These are phyloP conservation scores for Rhaphigaster nebulosa DNA, from an alignment of 2,888 invertebrate genomes.

Conservation along the genomic window DNA sequence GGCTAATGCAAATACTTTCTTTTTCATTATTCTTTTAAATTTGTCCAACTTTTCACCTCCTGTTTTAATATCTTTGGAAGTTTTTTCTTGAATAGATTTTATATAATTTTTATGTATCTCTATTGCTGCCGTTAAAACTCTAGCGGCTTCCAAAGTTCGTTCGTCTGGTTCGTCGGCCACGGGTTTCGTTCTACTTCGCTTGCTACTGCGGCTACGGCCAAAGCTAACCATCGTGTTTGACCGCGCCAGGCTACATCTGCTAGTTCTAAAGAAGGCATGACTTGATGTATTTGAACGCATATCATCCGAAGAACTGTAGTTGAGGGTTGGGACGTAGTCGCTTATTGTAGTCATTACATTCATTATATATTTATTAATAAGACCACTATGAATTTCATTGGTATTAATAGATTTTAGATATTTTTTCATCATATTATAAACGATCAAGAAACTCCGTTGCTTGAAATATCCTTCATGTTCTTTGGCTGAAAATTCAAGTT, in stretches of 20 bases:
- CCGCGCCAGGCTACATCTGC: background rate
- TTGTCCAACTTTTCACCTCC: background rate
- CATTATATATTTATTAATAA: constrained; percentile 7
- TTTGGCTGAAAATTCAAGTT: background rate
- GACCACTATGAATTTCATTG: background rate
- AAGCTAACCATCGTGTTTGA: background rate
- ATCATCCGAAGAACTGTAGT: background rate
- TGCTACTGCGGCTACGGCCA: background rate
- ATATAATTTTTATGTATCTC: constrained; percentile 35
- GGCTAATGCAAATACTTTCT: constrained; percentile 35
- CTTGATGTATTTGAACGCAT: background rate
- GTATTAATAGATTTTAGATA: constrained; percentile 15
- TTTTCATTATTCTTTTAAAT: constrained; percentile 40
- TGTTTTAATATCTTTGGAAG: background rate
- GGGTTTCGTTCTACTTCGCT: rapidly evolving
- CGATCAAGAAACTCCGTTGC: constrained; percentile 21
- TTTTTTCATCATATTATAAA: background rate
- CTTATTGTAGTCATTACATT: background rate
- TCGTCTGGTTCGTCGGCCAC: background rate
- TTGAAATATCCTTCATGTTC: background rate
- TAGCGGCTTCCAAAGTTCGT: background rate
- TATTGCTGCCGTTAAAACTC: background rate
- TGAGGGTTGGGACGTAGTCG: background rate
- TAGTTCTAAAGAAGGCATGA: background rate
- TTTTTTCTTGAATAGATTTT: background rate